Percentiles rank a stretch among this genome's conserved stretches.
Conservation (phyloP, 2,888 invertebrate species). For the Brachyptera putata region DNA sequence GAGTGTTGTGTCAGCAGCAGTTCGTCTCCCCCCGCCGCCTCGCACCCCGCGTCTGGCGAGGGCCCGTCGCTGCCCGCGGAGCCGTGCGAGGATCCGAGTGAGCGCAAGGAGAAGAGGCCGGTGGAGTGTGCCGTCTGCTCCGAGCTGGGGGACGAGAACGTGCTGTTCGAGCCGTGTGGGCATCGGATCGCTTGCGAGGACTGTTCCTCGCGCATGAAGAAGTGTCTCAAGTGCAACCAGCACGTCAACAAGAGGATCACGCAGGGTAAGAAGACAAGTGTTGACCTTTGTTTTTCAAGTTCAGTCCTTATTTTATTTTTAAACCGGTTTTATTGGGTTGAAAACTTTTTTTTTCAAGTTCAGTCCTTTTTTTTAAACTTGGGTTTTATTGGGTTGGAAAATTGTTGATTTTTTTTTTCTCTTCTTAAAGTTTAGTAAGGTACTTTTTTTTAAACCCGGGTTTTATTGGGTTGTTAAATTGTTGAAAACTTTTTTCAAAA, state of each 20-base stretch:
- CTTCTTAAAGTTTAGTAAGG: too few species aligned
- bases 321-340: too few species aligned
- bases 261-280: conserved; percentile 44
- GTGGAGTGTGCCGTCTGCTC: conserved; percentile 68
- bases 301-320: too few species aligned
- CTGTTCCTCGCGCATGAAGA: conserved; percentile 72
- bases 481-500: too few species aligned
- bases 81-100: not conserved
- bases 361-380: too few species aligned
- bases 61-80: not conserved
- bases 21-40: not conserved
- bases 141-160: conserved; percentile 56
- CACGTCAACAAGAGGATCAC: conserved; percentile 55
- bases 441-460: too few species aligned
- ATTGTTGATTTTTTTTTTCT: not conserved
- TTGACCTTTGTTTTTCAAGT: too few species aligned
- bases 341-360: too few species aligned
- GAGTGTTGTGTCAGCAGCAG: not conserved
- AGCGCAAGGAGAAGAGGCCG: conserved; percentile 37
- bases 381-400: too few species aligned
- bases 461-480: too few species aligned
- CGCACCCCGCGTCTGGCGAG: not conserved
- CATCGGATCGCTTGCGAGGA: conserved; percentile 71
- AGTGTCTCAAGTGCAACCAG: conserved; percentile 64
- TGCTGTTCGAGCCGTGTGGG: conserved; percentile 67